Percentiles rank a stretch among this genome's conserved stretches.
phyloP scores from a whole-genome alignment of 2,113 vertebrate genomes.

The Chinchilla lanigera region DNA sequence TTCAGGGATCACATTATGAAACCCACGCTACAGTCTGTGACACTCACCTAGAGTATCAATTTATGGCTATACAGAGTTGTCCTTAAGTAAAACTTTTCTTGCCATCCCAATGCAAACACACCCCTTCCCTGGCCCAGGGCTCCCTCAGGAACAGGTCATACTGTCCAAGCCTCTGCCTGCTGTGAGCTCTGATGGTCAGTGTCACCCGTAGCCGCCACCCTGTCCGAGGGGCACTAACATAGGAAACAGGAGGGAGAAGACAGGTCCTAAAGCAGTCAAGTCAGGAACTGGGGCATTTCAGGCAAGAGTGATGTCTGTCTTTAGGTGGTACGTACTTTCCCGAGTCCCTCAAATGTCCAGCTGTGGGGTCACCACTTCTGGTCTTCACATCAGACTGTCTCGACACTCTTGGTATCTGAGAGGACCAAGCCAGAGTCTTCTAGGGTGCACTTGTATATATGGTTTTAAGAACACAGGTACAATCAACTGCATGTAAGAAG shows the following conservation, averaged over 20 bases:
- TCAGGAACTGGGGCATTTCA: accelerated
- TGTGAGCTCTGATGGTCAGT: background rate
- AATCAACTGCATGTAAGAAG: accelerated
- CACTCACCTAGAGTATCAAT: too few relatives aligned
- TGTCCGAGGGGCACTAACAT: background rate
- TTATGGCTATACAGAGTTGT: background rate
- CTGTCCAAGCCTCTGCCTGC: background rate
- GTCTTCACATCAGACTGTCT: background rate
- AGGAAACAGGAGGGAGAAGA: background rate
- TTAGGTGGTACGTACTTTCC: background rate
- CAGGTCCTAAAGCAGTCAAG: background rate
- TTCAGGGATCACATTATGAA: background rate
- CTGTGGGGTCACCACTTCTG: background rate
- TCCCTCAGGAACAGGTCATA: too few relatives aligned
- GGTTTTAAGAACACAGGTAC: background rate
- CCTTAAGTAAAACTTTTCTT: background rate
- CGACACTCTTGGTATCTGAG: background rate
- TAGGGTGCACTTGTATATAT: background rate
- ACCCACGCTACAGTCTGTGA: background rate
- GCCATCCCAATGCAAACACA: background rate
- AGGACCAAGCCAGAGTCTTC: background rate
- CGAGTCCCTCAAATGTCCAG: background rate
- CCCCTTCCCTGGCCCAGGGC: background rate
- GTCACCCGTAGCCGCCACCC: background rate
- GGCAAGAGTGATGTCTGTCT: too few relatives aligned